A percentile compares a stretch with the other conserved stretches of the same genome.
Evolutionary conservation across 2,113 vertebrate species (phyloP).

Genomic region (Lagopus leucura): DNA sequence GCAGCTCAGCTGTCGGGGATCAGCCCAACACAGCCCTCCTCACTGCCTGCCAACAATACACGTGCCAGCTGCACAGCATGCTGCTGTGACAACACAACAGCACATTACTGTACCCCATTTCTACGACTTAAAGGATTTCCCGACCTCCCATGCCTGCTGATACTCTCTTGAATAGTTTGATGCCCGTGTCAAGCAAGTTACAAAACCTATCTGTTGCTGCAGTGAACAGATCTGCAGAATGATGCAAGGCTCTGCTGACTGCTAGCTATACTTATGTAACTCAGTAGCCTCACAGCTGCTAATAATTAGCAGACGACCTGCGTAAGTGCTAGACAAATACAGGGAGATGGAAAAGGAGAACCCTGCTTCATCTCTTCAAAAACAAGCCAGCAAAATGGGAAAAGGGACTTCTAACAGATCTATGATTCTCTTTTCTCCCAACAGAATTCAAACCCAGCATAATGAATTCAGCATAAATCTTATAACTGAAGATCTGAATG

Average conservation of each 20-base stretch:
- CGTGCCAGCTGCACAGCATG: not conserved
- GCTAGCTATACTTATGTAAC: constrained; percentile 71
- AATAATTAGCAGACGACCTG: constrained; percentile 73
- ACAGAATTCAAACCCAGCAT: constrained; percentile 13
- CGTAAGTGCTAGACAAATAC: constrained; percentile 12
- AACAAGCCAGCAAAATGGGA: constrained; percentile 31
- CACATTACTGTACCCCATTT: constrained; percentile 18
- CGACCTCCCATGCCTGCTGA: constrained; percentile 26
- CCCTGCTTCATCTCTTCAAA: constrained; percentile 57
- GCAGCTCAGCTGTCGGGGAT: constrained; percentile 25
- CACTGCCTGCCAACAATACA: not conserved
- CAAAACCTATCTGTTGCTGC: constrained; percentile 63
- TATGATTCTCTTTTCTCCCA: constrained; percentile 44
- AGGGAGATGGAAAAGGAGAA: not conserved
- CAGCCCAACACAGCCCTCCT: not conserved
- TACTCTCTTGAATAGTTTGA: not conserved
- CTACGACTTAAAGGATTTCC: constrained; percentile 41
- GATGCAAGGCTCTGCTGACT: constrained; percentile 50
- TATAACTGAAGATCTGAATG: constrained; percentile 65
- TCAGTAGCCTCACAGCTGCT: constrained; percentile 73
- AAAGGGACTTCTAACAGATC: constrained; percentile 1
- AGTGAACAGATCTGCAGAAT: constrained; percentile 50
- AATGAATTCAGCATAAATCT: constrained; percentile 39
- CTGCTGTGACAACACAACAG: not conserved
- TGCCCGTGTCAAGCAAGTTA: constrained; percentile 39